Base-by-base conservation (phyloP, 2,113 vertebrate genomes). In the Prunella fulvescens region DNA sequence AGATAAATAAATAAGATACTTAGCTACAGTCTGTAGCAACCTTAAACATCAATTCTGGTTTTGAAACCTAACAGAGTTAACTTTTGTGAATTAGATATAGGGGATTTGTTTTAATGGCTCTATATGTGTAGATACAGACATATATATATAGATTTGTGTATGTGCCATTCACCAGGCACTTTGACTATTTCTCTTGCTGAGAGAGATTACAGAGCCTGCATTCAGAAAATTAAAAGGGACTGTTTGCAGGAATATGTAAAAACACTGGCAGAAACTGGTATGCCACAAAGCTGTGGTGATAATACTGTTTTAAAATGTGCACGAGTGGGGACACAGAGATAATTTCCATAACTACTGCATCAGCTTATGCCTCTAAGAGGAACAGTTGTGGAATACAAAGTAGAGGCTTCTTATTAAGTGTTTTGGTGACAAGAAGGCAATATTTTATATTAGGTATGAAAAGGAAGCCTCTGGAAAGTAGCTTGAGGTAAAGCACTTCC, bases 301-400 rank as follows among this genome's bases (percentile, higher is more conserved):
- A 81, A 72, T 72, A 64, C 26, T 74, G 45, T 78, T 96, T 97
- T 91, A 88, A 97, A 96, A 85, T 67, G 71, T 70, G 84, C 88
- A 25, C 45, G 82, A 25, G 31, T 77, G 81, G 61, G 92, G 82
- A 76, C 84, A 86, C 89, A 85, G 81, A 70, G 82, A 47, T 96
- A 87, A 97, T 96, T 97, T 97, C 35, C 66, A 72, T 91, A 96
- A 95, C 90, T 78, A 58, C 50, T 87, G 37, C 31, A 76, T 83
- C 47, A 54, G 89, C 86, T 67, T 94, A 79, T 94, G 57, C 57
- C 35, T 90, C 39, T 54, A 71, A 94, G 24, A 95, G 58, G 56
- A 96, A 85, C 72, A 44, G 33, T 45, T 50, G 20, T 86, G 81
- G 86, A 95, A 95, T 95, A 82, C 31, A 86, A 92, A 95, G 65